Evolutionary conservation across 1,140 invertebrate species (phyloP).

Genomic region (Drosophila oshimai): DNA sequence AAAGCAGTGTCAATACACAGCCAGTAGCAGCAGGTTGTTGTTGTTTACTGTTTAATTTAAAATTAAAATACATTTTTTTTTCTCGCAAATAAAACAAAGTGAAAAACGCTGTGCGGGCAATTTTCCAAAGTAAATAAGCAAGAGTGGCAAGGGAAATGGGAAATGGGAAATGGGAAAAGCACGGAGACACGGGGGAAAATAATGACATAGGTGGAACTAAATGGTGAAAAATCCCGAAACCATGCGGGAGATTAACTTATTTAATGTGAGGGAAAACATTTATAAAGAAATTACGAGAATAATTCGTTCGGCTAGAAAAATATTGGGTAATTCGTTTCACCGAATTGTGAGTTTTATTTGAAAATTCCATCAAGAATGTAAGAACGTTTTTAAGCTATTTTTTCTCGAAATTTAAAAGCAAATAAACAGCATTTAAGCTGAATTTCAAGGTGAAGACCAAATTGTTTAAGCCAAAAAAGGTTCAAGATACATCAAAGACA

Average conservation of each 20-base stretch:
- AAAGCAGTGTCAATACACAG: slow-evolving; percentile 57
- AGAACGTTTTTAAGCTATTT: neutral
- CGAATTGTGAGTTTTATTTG: neutral
- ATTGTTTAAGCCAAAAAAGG: slow-evolving; percentile 31
- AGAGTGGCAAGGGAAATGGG: neutral
- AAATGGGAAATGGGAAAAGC: neutral
- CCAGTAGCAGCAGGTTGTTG: slow-evolving; percentile 27
- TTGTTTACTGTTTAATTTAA: slow-evolving; percentile 70
- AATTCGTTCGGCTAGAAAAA: slow-evolving; percentile 7
- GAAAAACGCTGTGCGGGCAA: slow-evolving; percentile 45
- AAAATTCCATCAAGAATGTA: neutral
- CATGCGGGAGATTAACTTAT: slow-evolving; percentile 51
- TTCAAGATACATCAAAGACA: slow-evolving; percentile 39
- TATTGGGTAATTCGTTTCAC: neutral
- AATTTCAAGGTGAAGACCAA: slow-evolving; percentile 13
- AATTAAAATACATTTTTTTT: slow-evolving; percentile 63
- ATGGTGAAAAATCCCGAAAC: slow-evolving; percentile 33
- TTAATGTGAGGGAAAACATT: slow-evolving; percentile 37
- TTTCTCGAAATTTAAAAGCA: slow-evolving; percentile 3
- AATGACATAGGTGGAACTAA: slow-evolving; percentile 58
- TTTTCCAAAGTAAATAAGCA: slow-evolving; percentile 70
- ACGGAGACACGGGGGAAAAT: slow-evolving; percentile 33
- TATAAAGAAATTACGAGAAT: slow-evolving; percentile 27
- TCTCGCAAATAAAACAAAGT: slow-evolving; percentile 37
- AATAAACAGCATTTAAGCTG: neutral